These are phyloP conservation scores for Silurus glanis DNA, from an alignment of 2,113 vertebrate species.

Conservation along the genomic window DNA sequence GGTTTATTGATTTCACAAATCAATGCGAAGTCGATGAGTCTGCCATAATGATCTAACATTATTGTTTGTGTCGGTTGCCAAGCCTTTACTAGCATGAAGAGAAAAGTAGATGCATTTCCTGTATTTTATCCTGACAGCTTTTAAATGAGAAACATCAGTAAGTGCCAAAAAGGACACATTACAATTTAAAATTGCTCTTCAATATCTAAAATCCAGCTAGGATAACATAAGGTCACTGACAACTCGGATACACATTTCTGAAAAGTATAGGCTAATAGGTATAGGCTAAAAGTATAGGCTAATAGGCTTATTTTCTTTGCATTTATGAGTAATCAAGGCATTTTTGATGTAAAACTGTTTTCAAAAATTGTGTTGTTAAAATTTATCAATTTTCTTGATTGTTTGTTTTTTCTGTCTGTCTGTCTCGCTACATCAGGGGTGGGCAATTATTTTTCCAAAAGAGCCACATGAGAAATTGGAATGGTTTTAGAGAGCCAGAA, in stretches of 20 bases:
- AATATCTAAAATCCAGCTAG: not conserved
- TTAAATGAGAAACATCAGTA: conserved; percentile 24
- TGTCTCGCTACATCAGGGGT: not conserved
- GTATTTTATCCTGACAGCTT: conserved; percentile 12
- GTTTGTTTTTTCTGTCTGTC: not conserved
- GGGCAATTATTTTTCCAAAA: too few relatives aligned
- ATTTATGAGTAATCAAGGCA: not conserved
- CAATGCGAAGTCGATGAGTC: conserved; percentile 4
- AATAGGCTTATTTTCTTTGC: not conserved
- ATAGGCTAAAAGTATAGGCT: too few relatives aligned
- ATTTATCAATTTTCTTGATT: not conserved
- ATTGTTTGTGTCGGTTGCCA: conserved; percentile 36
- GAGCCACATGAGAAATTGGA: too few relatives aligned
- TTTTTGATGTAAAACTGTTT: not conserved
- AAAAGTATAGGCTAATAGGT: not conserved
- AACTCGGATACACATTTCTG: not conserved
- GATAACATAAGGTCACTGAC: not conserved
- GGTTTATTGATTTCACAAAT: conserved; percentile 33
- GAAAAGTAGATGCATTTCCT: conserved; percentile 15
- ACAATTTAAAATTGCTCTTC: conserved; percentile 24
- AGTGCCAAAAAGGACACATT: conserved; percentile 11
- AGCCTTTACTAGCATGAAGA: not conserved
- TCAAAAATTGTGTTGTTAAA: not conserved
- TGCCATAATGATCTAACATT: conserved; percentile 31
- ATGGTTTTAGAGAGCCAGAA: too few relatives aligned